phyloP scores from a whole-genome alignment of 2,888 invertebrate genomes.

The Teleogryllus oceanicus region DNA sequence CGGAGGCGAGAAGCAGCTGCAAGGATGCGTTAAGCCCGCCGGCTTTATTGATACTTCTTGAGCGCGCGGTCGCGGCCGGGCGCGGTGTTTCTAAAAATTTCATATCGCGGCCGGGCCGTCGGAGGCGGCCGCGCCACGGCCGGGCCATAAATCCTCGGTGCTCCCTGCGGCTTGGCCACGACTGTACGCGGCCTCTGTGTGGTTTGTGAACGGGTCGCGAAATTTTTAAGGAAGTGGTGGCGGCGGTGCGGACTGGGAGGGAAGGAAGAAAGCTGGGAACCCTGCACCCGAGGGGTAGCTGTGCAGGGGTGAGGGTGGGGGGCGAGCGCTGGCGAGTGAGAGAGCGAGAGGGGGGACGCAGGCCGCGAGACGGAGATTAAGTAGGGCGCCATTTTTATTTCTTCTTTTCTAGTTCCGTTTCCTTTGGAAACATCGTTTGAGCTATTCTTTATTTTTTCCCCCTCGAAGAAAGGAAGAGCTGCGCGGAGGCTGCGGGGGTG shows the following conservation, averaged over 20 bases:
- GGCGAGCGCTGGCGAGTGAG: neutral
- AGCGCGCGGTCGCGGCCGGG: neutral
- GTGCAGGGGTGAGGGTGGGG: neutral
- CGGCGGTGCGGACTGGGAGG: neutral
- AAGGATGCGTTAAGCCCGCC: neutral
- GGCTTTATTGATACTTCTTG: neutral
- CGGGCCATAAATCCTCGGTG: neutral
- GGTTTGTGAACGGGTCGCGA: slow-evolving; percentile 19
- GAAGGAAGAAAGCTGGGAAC: neutral
- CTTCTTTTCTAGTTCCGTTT: slow-evolving; percentile 25
- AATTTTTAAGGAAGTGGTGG: slow-evolving; percentile 26
- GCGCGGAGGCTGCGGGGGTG: neutral
- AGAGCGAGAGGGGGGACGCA: neutral
- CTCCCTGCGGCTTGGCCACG: slow-evolving; percentile 19
- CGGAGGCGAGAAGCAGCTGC: neutral
- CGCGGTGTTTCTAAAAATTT: slow-evolving; percentile 12
- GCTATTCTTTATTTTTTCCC: slow-evolving; percentile 30
- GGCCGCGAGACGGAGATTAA: slow-evolving; percentile 25
- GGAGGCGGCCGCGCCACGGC: neutral
- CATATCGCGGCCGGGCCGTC: neutral
- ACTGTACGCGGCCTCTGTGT: slow-evolving; percentile 22
- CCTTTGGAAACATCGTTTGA: slow-evolving; percentile 28
- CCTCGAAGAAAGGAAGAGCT: neutral
- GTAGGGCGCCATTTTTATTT: slow-evolving; percentile 28
- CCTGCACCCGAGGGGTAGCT: neutral